phyloP scores from a whole-genome alignment of 1,140 invertebrate genomes.

The Drosophila pandora region DNA sequence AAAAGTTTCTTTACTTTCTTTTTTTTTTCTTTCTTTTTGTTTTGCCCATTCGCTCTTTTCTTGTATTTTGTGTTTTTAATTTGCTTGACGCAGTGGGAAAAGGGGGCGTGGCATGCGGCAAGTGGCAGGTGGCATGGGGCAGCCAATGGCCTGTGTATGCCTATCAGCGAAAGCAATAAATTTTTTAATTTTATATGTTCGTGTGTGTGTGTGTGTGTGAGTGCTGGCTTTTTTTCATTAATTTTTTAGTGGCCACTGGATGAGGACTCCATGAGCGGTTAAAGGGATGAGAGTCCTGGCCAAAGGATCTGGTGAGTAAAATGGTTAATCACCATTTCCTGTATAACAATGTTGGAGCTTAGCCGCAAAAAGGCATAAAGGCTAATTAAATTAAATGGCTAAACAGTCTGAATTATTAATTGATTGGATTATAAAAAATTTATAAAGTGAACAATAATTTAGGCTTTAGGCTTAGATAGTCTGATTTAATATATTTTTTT shows the following conservation, averaged over 20 bases:
- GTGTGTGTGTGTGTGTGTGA: neutral
- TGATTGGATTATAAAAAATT: neutral
- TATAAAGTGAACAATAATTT: no score
- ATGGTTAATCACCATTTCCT: slow-evolving; percentile 1
- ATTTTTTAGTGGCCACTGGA: slow-evolving; percentile 69
- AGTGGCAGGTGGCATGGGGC: slow-evolving; percentile 8
- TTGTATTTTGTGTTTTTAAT: slow-evolving; percentile 64
- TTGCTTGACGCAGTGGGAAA: slow-evolving; percentile 35
- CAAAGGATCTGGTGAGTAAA: slow-evolving; percentile 5
- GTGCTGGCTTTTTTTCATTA: slow-evolving; percentile 65
- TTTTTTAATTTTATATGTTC: slow-evolving; percentile 75
- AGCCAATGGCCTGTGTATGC: slow-evolving; percentile 47
- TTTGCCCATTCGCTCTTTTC: slow-evolving; percentile 7
- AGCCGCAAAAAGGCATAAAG: neutral
- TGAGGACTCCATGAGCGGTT: slow-evolving; percentile 8
- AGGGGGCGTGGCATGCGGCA: neutral
- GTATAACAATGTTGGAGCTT: neutral
- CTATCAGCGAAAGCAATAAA: slow-evolving; percentile 78
- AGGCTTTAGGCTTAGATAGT: no score
- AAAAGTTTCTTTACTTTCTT: slow-evolving; percentile 48
- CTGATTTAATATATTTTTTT: no score
- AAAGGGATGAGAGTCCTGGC: neutral
- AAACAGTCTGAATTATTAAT: neutral
- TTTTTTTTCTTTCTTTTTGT: neutral
- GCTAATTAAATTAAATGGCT: neutral